A percentile compares a stretch with the other conserved stretches of the same genome.
Conservation (phyloP, 2,797 vertebrate genomes). For the Ptychadena robeensis region DNA sequence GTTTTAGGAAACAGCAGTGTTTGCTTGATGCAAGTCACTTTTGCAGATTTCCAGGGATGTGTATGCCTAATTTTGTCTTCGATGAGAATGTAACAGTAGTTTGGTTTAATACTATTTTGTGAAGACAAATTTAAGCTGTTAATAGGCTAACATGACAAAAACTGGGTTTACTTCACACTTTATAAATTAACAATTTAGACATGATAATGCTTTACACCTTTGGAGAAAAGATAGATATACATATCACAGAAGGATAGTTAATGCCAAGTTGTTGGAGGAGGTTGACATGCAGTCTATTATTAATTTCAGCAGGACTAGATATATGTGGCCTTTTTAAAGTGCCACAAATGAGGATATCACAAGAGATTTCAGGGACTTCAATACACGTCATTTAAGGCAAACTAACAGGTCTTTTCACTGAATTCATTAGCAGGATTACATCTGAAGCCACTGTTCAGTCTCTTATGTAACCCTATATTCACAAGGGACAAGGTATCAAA, state of each 20-base stretch:
- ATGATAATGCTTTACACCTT: constrained; percentile 27
- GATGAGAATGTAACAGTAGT: neutral
- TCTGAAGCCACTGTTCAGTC: neutral
- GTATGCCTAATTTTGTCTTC: neutral
- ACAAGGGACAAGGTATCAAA: neutral
- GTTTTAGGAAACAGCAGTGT: neutral
- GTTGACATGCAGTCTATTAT: neutral
- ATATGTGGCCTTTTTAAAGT: neutral
- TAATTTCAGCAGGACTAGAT: neutral
- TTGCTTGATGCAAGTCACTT: constrained; percentile 1
- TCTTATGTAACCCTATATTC: neutral
- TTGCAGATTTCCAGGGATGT: neutral
- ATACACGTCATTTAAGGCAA: neutral
- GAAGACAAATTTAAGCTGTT: neutral
- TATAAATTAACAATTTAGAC: constrained; percentile 14
- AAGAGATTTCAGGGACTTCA: neutral
- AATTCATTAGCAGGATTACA: neutral
- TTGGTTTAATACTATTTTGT: neutral
- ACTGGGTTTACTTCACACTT: neutral
- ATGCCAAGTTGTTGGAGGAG: constrained; percentile 11
- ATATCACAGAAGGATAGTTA: neutral
- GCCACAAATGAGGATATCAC: neutral
- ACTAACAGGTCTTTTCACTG: neutral
- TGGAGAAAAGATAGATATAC: constrained; percentile 12
- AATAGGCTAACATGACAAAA: neutral